Conservation (phyloP, 1,140 invertebrate genomes). For the Geopemphigus sp. region DNA sequence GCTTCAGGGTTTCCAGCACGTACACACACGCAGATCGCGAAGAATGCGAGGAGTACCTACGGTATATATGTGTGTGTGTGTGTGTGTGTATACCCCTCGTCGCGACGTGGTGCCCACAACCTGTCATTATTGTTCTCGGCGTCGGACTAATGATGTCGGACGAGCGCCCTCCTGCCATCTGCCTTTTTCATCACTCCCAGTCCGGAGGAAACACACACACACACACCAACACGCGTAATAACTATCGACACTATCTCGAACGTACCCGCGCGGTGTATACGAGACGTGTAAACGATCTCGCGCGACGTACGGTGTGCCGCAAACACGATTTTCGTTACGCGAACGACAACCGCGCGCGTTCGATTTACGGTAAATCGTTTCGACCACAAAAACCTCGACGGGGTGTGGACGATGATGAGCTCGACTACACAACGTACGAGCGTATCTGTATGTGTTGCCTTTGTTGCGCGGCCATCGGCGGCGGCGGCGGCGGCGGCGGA, state of each 20-base stretch:
- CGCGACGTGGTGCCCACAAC: conserved; percentile 39
- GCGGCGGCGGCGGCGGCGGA: not conserved
- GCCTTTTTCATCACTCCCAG: conserved; percentile 41
- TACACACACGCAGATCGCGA: not conserved
- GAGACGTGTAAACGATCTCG: not conserved
- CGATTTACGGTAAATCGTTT: not conserved
- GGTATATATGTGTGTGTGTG: not conserved
- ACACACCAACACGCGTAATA: not conserved
- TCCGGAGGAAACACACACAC: not conserved
- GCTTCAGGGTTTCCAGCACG: conserved; percentile 16
- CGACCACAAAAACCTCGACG: conserved; percentile 9
- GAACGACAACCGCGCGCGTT: not conserved
- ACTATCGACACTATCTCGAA: not conserved
- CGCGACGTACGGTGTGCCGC: no score
- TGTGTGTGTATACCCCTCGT: conserved; percentile 16
- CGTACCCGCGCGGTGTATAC: no score
- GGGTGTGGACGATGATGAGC: not conserved
- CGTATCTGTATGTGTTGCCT: not conserved
- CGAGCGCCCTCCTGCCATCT: conserved; percentile 33
- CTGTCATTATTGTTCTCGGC: conserved; percentile 43
- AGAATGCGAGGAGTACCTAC: conserved; percentile 11
- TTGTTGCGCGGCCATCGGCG: not conserved
- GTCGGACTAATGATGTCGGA: conserved; percentile 41
- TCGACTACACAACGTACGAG: no score
- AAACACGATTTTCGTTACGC: conserved; percentile 19